Evolutionary conservation across 2,888 invertebrate species (phyloP).

Genomic region (Cerastis rubricosa): DNA sequence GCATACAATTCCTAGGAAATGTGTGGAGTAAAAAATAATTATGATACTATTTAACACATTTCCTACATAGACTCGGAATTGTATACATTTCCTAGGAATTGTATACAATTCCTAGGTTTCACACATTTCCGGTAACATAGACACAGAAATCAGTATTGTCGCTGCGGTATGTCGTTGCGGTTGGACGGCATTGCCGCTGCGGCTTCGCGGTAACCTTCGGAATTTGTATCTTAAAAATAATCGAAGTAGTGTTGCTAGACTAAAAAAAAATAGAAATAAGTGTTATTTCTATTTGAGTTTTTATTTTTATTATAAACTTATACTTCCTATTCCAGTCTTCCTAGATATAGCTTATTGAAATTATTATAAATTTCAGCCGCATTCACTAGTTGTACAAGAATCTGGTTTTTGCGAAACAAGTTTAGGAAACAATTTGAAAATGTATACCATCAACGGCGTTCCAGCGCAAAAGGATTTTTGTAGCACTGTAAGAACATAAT

Average conservation of each 20-base stretch:
- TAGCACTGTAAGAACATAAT: too few relatives aligned
- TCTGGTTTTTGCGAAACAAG: background rate
- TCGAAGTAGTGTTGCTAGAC: slow-evolving; percentile 50
- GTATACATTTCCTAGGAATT: too few relatives aligned
- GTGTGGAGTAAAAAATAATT: too few relatives aligned
- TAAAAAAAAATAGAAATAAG: slow-evolving; percentile 42
- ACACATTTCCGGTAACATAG: too few relatives aligned
- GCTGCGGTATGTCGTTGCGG: background rate
- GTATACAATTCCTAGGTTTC: too few relatives aligned
- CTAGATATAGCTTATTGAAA: slow-evolving; percentile 8
- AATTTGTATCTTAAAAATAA: background rate
- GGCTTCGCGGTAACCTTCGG: background rate
- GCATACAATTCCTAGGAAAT: too few relatives aligned
- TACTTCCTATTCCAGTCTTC: slow-evolving; percentile 11
- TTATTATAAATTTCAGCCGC: background rate
- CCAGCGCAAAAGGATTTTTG: too few relatives aligned
- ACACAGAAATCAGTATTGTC: background rate
- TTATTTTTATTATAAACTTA: background rate
- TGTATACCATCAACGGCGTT: too few relatives aligned
- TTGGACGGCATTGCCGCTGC: background rate
- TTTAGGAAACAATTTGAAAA: background rate
- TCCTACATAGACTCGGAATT: too few relatives aligned
- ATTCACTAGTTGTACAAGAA: background rate
- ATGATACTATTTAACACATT: too few relatives aligned
- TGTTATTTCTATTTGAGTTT: slow-evolving; percentile 15